These are phyloP conservation scores for Montipora efflorescens DNA, from an alignment of 64 coral and sea anemone genomes.

Conservation along the genomic window DNA sequence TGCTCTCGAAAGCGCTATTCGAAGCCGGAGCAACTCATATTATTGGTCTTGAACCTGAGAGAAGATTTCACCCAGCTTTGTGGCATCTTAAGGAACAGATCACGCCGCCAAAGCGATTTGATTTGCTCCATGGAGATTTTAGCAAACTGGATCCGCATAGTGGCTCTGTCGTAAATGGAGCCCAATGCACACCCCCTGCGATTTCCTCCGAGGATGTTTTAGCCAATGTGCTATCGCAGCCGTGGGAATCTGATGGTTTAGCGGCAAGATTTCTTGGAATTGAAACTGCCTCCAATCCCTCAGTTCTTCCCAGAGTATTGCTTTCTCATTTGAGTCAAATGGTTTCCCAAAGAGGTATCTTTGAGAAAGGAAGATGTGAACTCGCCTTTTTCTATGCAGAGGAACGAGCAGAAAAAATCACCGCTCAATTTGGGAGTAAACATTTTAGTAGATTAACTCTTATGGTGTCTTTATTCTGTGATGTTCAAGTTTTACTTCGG, in stretches of 20 bases:
- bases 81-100: slow-evolving; percentile 54
- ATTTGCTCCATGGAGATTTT: slow-evolving; percentile 80
- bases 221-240: slow-evolving; percentile 22
- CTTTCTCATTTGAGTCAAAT: slow-evolving; percentile 75
- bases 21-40: slow-evolving; percentile 74
- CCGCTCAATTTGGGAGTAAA: slow-evolving; percentile 76
- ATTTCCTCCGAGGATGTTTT: slow-evolving; percentile 88
- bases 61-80: slow-evolving; percentile 66
- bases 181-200: slow-evolving; percentile 73
- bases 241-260: slow-evolving; percentile 69
- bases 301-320: slow-evolving; percentile 49
- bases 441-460: slow-evolving; percentile 89
- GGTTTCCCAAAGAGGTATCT: slow-evolving; percentile 72
- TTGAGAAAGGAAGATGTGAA: slow-evolving; percentile 88
- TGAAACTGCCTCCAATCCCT: slow-evolving; percentile 50
- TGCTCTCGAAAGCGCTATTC: slow-evolving; percentile 66
- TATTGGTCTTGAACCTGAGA: slow-evolving; percentile 88
- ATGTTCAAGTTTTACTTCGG: slow-evolving; percentile 72
- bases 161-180: slow-evolving; percentile 27
- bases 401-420: slow-evolving; percentile 77
- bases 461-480: slow-evolving; percentile 82
- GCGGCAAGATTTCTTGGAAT: slow-evolving; percentile 92
- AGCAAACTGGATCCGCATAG: slow-evolving; percentile 92
- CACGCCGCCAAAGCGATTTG: slow-evolving; percentile 32
- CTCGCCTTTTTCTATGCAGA: slow-evolving; percentile 85